phyloP scores from a whole-genome alignment of 2,797 vertebrate genomes.

The Tympanoctomys barrerae region DNA sequence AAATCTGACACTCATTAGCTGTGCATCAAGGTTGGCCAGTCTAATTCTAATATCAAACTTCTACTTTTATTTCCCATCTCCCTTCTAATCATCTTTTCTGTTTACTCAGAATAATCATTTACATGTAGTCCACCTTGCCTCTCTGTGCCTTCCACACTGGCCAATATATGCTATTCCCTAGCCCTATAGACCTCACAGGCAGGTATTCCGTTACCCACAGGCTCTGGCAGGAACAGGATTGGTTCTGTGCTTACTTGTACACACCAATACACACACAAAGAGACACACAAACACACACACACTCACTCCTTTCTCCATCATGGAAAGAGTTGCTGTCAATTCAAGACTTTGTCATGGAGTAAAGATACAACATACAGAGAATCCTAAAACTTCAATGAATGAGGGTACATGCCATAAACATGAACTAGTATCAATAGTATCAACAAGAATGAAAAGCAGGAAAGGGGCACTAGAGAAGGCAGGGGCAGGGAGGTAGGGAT shows the following conservation, averaged over 20 bases:
- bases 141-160: background rate
- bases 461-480: background rate
- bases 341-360: background rate
- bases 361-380: background rate
- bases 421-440: background rate
- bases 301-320: conserved; percentile 10
- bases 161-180: background rate
- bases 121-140: background rate
- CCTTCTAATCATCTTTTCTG: background rate
- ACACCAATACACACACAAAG: conserved; percentile 10
- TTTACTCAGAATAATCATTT: background rate
- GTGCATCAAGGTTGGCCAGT: background rate
- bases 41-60: conserved; percentile 7
- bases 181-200: background rate
- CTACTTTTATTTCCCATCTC: background rate
- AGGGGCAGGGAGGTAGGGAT: background rate
- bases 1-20: background rate
- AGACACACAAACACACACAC: background rate
- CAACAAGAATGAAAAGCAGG: background rate
- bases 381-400: background rate
- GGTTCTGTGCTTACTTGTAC: background rate
- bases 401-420: background rate
- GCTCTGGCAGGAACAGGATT: background rate
- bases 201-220: conserved; percentile 7
- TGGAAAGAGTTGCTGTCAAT: conserved; percentile 30